phyloP scores from a whole-genome alignment of 2,888 invertebrate genomes.

The Agrilus biguttatus region DNA sequence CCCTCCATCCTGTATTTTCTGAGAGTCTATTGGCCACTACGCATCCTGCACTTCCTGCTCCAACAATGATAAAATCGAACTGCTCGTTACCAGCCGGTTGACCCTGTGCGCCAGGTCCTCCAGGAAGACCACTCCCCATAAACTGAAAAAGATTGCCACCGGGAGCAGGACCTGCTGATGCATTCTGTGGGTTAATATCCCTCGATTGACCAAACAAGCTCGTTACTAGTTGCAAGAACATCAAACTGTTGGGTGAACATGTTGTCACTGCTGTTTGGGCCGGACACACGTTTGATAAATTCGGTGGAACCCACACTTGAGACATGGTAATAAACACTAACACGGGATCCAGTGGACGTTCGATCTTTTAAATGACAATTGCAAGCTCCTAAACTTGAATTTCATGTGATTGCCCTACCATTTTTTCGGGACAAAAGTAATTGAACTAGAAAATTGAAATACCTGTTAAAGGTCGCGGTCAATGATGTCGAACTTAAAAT shows the following conservation, averaged over 20 bases:
- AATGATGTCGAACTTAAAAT: too few relatives aligned
- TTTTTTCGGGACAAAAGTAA: too few relatives aligned
- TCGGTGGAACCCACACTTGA: slow-evolving; percentile 38
- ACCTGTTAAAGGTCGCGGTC: too few relatives aligned
- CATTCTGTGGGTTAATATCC: slow-evolving; percentile 24
- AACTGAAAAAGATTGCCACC: slow-evolving; percentile 1
- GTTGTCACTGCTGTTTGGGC: slow-evolving; percentile 40
- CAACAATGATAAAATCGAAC: slow-evolving; percentile 48
- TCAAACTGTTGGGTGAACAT: slow-evolving; percentile 41
- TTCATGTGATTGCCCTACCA: neutral
- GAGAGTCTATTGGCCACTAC: slow-evolving; percentile 49
- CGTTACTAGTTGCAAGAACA: slow-evolving; percentile 43
- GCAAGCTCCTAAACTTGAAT: neutral
- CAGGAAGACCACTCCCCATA: neutral
- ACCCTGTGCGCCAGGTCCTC: neutral
- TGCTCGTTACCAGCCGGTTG: slow-evolving; percentile 19
- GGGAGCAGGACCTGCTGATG: slow-evolving; percentile 13
- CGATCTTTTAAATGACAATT: neutral
- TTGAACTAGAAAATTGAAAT: too few relatives aligned
- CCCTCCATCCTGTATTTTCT: slow-evolving; percentile 46
- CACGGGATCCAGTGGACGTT: neutral
- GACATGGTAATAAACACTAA: slow-evolving; percentile 3
- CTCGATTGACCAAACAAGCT: slow-evolving; percentile 41
- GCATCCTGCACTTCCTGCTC: slow-evolving; percentile 54
- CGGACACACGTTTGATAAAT: slow-evolving; percentile 39